Base-by-base conservation (phyloP, 2,113 vertebrate genomes). In the Brachyhypopomus gauderio region DNA sequence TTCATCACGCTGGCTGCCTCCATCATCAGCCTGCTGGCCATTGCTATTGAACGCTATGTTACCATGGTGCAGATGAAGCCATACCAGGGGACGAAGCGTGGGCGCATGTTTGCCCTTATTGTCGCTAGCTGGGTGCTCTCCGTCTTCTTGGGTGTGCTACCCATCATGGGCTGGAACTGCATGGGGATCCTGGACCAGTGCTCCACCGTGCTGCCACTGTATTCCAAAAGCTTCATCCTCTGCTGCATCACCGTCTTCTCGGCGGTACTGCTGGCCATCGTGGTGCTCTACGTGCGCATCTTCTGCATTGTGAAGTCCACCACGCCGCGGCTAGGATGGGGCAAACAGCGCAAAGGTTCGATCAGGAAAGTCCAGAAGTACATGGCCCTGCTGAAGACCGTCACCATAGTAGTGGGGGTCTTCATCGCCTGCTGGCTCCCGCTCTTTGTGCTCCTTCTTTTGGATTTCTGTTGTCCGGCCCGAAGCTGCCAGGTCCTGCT, bases 401-500 rank as follows among this genome's bases (percentile, higher is more conserved):
- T 98, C 85, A 95, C 94, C 86, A 94, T 95, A 0, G 96, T 97
- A 78, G 89, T 98, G 80, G 93, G 95, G 3, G 93, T 95, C 76
- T 97, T 97, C 76, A 94, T 96, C n/a, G 90, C 78, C 0, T 97
- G 96, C 36, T 97, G 96, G 96, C 83, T 93, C 0, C 96, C 96
- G 0, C 95, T 97, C 38, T 98, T 98, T 86, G 75, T 95, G 52
- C 91, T 98, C 22, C 89, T 98, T 12, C 77, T 97, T 45, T 71
- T 95, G 64, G 96, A 98, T 78, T 95, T 96, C 80, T 93, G 85
- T 60, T 96, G 94, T 58, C 86, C 88, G 0, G 88, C 88, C 0
- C 79, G 89, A 4, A 56, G 74, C 0, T 96, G 95, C 62, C 58
- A 86, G 0, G 86, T 97, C 67, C 94, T 96, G 63, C 86, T 93